These are phyloP conservation scores for Prunella himalayana DNA, from an alignment of 2,113 vertebrate genomes.

Conservation along the genomic window DNA sequence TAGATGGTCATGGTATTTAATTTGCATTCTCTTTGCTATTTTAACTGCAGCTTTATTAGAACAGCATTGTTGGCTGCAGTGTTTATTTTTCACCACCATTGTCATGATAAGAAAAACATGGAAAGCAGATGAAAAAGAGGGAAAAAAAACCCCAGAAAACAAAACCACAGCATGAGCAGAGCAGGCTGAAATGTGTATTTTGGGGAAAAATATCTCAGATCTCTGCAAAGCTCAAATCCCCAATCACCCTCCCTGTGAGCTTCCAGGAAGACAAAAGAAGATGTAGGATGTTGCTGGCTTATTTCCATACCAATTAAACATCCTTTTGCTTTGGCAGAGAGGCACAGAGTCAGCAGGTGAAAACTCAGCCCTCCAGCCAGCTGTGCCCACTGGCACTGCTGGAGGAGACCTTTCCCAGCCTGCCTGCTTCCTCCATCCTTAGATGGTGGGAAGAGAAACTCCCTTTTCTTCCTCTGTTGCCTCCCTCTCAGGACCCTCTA, in stretches of 20 bases:
- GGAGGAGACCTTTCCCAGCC: neutral
- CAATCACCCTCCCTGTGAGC: neutral
- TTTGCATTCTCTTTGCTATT: conserved; percentile 17
- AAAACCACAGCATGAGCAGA: neutral
- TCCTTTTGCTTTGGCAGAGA: neutral
- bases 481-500: neutral
- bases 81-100: neutral
- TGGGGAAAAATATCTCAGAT: neutral
- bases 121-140: neutral
- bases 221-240: conserved; percentile 3
- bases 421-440: neutral
- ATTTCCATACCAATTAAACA: conserved; percentile 11
- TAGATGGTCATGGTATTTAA: neutral
- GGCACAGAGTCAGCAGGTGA: neutral
- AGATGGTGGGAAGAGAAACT: neutral
- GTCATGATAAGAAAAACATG: neutral
- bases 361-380: neutral
- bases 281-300: neutral
- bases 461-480: neutral
- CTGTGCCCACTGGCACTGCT: neutral
- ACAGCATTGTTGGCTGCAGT: neutral
- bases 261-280: neutral
- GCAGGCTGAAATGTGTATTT: neutral
- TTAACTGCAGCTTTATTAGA: conserved; percentile 12
- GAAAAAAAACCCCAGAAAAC: neutral